These are phyloP conservation scores for Mionectes macconnelli DNA, from an alignment of 2,113 vertebrate genomes.

Conservation along the genomic window DNA sequence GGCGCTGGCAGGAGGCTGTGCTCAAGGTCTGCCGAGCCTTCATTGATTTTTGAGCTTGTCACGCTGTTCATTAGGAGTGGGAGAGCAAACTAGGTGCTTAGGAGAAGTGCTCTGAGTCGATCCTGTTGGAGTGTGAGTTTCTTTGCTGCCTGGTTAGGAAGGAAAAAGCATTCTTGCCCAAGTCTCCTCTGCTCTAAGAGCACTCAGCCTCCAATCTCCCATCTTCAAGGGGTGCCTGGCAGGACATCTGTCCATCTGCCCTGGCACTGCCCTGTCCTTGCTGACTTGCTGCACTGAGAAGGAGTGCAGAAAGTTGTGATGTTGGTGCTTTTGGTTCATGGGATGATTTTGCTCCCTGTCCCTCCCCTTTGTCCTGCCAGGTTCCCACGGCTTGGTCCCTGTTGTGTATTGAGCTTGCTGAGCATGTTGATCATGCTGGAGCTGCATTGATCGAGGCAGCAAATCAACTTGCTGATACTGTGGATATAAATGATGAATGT, in stretches of 20 bases:
- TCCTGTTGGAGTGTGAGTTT: not conserved
- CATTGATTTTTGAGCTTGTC: conserved; percentile 56
- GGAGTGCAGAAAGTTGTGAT: not conserved
- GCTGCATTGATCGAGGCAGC: not conserved
- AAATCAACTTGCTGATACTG: conserved; percentile 40
- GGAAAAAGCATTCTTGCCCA: not conserved
- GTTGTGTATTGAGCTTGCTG: not conserved
- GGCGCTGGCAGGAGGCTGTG: not conserved
- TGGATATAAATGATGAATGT: conserved; percentile 56
- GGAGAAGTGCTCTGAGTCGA: not conserved
- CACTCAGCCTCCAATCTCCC: not conserved
- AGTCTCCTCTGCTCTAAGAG: not conserved
- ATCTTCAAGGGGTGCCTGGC: not conserved
- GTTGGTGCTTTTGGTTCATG: not conserved
- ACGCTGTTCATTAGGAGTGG: not conserved
- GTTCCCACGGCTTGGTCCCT: not conserved
- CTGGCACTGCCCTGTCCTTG: not conserved
- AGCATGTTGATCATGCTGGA: not conserved
- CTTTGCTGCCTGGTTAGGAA: not conserved
- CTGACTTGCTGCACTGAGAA: not conserved
- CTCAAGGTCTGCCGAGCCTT: not conserved
- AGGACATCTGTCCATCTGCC: not conserved
- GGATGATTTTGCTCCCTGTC: not conserved
- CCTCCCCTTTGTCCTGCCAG: not conserved
- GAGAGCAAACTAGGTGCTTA: not conserved